Base-by-base conservation (phyloP, 1,140 invertebrate species). In the Drosophila paulistorum region DNA sequence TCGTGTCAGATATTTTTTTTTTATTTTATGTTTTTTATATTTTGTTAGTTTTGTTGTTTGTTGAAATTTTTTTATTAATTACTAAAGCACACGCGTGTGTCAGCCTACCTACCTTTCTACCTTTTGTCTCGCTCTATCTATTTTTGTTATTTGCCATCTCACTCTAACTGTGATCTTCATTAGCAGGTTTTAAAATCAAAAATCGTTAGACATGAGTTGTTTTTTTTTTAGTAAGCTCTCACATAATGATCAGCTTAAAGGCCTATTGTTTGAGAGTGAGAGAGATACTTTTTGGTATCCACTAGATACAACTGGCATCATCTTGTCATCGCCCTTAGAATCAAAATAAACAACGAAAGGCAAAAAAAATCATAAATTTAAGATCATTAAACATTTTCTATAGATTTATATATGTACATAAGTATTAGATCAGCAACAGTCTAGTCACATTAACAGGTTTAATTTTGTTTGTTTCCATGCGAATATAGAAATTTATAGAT, bases 41-140 rank as follows among this genome's bases (percentile, higher is more conserved):
- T 10, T 51, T 51, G 14, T 17, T 14, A 51, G 45, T 51, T 51
- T 51, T 51, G 9, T 51, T 51, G 17, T n/a, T 30, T 74, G 71
- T 75, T 75, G 74, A 77, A 65, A 70, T 70, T 37, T 37, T 61
- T 77, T 76, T 77, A 77, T 77, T 77, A 77, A 77, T 77, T 77
- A 77, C 66, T 67, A 65, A 65, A 67, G 73, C 74, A 77, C 71
- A 74, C 61, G 64, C 67, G 42, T 54, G 65, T 69, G 65, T 69
- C 74, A 62, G 26, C 51, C 62, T 37, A 35, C 66, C 41, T 23
- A 30, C 35, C 35, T 30, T 48, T 17, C 64, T 35, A 23, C 71
- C 3, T 11, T 10, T 10, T 23, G 20, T 23, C 17, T 51, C 45
- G 20, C 45, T 17, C 14, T 4, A 23, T 11, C 17, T 48, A 2